A percentile compares a stretch with the other conserved stretches of the same genome.
phyloP scores from a whole-genome alignment of 2,888 invertebrate species.

The Conistra vaccinii region DNA sequence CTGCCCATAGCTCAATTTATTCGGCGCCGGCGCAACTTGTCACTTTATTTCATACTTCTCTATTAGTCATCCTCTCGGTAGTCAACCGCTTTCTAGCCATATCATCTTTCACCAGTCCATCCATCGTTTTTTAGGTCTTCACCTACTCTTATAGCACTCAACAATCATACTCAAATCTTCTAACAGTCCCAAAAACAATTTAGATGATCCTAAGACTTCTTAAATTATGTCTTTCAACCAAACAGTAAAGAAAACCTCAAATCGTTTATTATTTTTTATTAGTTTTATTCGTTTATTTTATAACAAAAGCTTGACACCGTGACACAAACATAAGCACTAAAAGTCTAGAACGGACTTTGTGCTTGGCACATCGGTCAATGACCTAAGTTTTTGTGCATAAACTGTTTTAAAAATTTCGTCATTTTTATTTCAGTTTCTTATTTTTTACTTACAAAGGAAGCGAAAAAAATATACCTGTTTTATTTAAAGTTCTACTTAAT shows the following conservation, averaged over 20 bases:
- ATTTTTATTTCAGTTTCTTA: constrained; percentile 30
- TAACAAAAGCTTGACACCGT: constrained; percentile 30
- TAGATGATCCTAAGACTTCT: neutral
- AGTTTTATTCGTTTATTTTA: neutral
- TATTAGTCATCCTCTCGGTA: too few species aligned
- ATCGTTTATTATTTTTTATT: neutral
- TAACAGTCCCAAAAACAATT: neutral
- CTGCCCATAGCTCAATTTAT: too few species aligned
- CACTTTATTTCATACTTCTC: too few species aligned
- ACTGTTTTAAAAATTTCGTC: constrained; percentile 22
- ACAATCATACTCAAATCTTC: neutral
- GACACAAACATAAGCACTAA: constrained; percentile 7
- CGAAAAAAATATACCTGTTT: constrained; percentile 7
- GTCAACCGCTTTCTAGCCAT: too few species aligned
- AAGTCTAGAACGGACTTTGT: constrained; percentile 32
- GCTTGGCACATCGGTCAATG: constrained; percentile 26
- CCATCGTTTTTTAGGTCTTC: neutral
- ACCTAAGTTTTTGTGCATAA: constrained; percentile 48
- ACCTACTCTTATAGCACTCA: neutral
- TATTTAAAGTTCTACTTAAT: constrained; percentile 20
- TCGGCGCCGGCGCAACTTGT: too few species aligned
- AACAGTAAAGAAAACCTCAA: constrained; percentile 7
- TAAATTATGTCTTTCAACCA: neutral
- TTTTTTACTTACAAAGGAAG: neutral
- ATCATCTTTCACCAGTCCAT: too few species aligned